Conservation (phyloP, 2,113 vertebrate species). For the Pachyramphus minor region DNA sequence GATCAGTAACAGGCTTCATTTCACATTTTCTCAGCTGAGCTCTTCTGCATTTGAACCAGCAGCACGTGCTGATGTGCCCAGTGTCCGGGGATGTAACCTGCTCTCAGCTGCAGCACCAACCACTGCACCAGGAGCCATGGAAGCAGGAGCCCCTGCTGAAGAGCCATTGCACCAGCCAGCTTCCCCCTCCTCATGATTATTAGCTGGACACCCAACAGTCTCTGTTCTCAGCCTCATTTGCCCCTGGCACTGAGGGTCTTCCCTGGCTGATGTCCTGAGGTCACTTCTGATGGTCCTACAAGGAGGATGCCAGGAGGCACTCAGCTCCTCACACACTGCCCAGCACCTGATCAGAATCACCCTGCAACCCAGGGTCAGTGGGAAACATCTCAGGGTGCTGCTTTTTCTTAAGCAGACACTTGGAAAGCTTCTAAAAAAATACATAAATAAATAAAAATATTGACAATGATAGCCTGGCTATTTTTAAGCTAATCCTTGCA, state of each 20-base stretch:
- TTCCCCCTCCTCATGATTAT: neutral
- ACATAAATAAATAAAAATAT: neutral
- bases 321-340: neutral
- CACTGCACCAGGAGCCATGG: fast-evolving
- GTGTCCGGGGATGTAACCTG: fast-evolving
- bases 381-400: neutral
- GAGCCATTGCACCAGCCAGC: neutral
- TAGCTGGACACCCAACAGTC: neutral
- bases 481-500: neutral
- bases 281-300: neutral
- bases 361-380: neutral
- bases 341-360: neutral
- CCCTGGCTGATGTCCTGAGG: neutral
- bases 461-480: neutral
- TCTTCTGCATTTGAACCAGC: neutral
- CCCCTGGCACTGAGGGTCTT: neutral
- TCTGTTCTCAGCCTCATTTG: neutral
- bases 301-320: neutral
- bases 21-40: neutral
- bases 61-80: fast-evolving
- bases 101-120: neutral
- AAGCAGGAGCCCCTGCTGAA: neutral
- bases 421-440: neutral
- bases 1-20: neutral
- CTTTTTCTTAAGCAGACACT: neutral